Base-by-base conservation (phyloP, 2,113 vertebrate genomes). In the Hydrolagus affinis region DNA sequence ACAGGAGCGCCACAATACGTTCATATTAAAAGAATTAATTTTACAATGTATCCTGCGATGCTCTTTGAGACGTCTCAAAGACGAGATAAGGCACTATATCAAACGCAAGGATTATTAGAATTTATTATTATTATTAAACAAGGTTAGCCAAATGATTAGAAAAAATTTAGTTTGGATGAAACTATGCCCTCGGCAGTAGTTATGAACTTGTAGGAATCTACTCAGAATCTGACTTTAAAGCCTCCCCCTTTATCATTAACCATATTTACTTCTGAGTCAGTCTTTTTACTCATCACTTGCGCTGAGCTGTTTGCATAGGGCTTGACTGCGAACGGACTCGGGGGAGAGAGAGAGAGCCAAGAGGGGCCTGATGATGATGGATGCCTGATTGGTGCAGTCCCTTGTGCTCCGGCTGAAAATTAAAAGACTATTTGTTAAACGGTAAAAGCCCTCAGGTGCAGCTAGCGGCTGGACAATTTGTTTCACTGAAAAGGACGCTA, bases 351-450 rank as follows among this genome's bases (percentile, higher is more conserved):
- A 93, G 91, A 91, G 92, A 92, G 93, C 88, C 91, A 90, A 92
- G 93, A 91, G 78, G 91, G 92, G 94, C 93, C 93, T 93, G 93
- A 95, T 94, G 93, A 94, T 94, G 93, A 95, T 91, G 92, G 93
- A 95, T 95, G 93, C 90, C 89, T 93, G 93, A 94, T 95, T 94
- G 94, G 94, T 94, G 93, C 91, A 88, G 92, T 91, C 91, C 91
- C 91, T 91, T 91, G 90, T 88, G 93, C 92, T 94, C 93, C 94
- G 92, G 93, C 93, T 94, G 94, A 94, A 95, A 95, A 94, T 95
- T 95, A 95, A 95, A 95, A 94, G 93, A 91, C 93, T 94, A 94
- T 94, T 95, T 94, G 94, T 94, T 95, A 95, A 93, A 94, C 92
- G 93, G 92, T 91, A 91, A 91, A 92, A 92, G 93, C 92, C 93